These are phyloP conservation scores for Chinchilla lanigera DNA, from an alignment of 2,113 vertebrate genomes.

Conservation along the genomic window DNA sequence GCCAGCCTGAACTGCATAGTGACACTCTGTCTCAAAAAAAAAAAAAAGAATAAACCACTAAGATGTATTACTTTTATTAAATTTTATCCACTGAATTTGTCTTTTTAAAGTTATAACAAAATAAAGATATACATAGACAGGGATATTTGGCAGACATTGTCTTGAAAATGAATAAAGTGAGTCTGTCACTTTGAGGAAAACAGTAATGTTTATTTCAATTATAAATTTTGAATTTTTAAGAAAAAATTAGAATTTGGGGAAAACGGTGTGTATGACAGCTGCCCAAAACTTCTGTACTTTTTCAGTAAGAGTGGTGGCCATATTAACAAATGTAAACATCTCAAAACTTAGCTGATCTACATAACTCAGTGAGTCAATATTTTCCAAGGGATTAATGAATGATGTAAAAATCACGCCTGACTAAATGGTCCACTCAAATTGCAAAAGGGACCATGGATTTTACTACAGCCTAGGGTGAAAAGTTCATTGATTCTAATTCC, in stretches of 20 bases:
- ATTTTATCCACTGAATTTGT: not conserved
- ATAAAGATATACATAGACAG: not conserved
- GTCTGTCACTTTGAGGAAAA: not conserved
- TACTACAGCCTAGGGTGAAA: not conserved
- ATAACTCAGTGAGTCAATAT: conserved; percentile 4
- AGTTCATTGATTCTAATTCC: conserved; percentile 7
- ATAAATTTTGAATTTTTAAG: conserved; percentile 19
- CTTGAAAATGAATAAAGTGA: not conserved
- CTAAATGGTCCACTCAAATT: conserved; percentile 7
- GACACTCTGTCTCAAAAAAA: not conserved
- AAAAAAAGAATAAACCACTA: not conserved
- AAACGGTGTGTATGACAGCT: not conserved
- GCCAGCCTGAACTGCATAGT: not conserved
- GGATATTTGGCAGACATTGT: not conserved
- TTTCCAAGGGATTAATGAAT: not conserved
- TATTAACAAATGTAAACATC: conserved; percentile 39
- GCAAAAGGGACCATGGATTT: not conserved
- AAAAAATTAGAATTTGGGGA: conserved; percentile 49
- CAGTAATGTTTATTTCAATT: not conserved
- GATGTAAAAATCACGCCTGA: not conserved
- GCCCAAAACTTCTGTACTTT: not conserved
- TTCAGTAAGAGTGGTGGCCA: not conserved
- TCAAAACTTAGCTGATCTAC: not conserved
- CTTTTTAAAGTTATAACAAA: not conserved
- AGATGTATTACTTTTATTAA: conserved; percentile 35